These are phyloP conservation scores for Drosophila mimetica DNA, from an alignment of 2,888 invertebrate genomes.

Conservation along the genomic window DNA sequence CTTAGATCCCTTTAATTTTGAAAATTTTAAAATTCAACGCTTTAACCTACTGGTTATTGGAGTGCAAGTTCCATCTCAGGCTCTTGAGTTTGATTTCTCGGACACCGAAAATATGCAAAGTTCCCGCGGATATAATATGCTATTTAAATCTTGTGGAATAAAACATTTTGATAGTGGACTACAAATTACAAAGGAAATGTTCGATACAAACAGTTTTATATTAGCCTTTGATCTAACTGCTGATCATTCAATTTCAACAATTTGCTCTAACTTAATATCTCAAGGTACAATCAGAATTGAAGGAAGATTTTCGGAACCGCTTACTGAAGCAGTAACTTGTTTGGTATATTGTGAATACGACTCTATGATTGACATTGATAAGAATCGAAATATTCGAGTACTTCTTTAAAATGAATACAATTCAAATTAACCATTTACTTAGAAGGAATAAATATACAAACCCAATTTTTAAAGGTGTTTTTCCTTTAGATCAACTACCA, in stretches of 20 bases:
- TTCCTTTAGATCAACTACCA: not conserved
- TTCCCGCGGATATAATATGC: no score
- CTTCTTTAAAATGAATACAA: constrained; percentile 3
- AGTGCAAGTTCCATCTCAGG: no score
- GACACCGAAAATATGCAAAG: no score
- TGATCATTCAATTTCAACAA: no score
- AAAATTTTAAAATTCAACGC: no score
- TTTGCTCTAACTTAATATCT: constrained; percentile 1
- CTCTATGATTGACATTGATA: constrained; percentile 15
- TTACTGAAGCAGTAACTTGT: constrained; percentile 9
- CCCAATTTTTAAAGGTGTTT: not conserved
- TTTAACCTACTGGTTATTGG: no score
- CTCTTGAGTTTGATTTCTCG: not conserved
- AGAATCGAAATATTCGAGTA: constrained; percentile 4
- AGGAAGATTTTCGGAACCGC: constrained; percentile 6
- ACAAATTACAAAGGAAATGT: no score
- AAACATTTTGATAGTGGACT: no score
- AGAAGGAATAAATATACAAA: not conserved
- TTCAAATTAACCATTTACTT: constrained; percentile 2
- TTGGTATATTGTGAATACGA: constrained; percentile 13
- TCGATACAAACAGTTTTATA: no score
- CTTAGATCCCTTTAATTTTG: no score
- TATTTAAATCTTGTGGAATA: no score
- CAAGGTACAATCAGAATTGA: constrained; percentile 7
- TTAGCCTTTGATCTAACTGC: no score